Percentiles rank a stretch among this genome's conserved stretches.
Evolutionary conservation across 1,140 invertebrate species (phyloP).

Genomic region (Drosophila sulfurigaster): DNA sequence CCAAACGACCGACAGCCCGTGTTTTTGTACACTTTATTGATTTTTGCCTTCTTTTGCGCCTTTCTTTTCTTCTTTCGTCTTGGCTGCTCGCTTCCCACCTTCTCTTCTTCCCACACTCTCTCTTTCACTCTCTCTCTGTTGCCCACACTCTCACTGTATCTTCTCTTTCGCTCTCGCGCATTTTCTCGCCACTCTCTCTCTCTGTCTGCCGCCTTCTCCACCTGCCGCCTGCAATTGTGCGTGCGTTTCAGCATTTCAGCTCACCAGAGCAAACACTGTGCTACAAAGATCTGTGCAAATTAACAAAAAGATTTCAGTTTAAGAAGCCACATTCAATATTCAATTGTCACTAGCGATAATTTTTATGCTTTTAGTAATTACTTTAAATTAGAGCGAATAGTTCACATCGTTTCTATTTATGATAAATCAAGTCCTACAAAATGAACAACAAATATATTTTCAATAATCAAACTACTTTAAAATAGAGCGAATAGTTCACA

Average conservation of each 20-base stretch:
- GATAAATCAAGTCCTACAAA: too few relatives aligned
- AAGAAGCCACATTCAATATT: too few relatives aligned
- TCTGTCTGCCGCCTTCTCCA: constrained; percentile 1
- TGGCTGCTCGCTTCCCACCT: constrained; percentile 5
- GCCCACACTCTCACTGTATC: not conserved
- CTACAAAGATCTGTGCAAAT: constrained; percentile 10
- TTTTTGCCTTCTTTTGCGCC: constrained; percentile 75
- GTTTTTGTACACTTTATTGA: constrained; percentile 77
- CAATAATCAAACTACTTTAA: too few relatives aligned
- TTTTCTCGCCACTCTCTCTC: not conserved
- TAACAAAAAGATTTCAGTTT: too few relatives aligned
- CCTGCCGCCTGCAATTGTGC: constrained; percentile 59
- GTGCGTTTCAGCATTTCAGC: constrained; percentile 58
- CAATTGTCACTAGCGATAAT: too few relatives aligned
- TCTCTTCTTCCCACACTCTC: not conserved
- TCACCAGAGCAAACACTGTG: constrained; percentile 47
- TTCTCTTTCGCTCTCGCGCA: not conserved
- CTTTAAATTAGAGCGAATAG: too few relatives aligned
- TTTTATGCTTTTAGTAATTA: too few relatives aligned
- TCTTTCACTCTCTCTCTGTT: not conserved
- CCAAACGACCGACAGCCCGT: constrained; percentile 54
- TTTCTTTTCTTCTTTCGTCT: constrained; percentile 47
- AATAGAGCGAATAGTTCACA: too few relatives aligned
- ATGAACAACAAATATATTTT: too few relatives aligned
- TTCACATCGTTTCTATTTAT: too few relatives aligned